These are phyloP conservation scores for Umimayanthus chanpuru DNA, from an alignment of 92 coral and sea anemone species.

Conservation along the genomic window DNA sequence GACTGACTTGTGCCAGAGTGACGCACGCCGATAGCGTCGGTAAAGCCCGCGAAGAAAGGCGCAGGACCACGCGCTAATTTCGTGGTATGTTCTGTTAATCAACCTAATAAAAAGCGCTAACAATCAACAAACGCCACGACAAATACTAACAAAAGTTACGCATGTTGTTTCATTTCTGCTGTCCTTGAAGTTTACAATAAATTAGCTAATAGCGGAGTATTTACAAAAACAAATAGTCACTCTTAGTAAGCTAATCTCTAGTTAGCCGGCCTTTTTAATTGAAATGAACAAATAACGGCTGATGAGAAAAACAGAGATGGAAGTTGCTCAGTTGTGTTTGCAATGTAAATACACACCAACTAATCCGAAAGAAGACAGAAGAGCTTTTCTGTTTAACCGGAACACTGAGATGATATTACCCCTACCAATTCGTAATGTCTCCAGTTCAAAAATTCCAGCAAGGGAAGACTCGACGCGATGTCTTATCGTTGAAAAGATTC, in stretches of 20 bases:
- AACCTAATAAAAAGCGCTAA: constrained; percentile 9
- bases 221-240: constrained; percentile 3
- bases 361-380: not conserved
- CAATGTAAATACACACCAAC: not conserved
- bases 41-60: constrained; percentile 6
- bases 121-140: not conserved
- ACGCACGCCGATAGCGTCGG: constrained; percentile 7
- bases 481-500: not conserved
- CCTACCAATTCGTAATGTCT: not conserved
- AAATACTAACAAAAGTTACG: not conserved
- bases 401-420: not conserved
- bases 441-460: not conserved
- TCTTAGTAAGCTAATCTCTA: not conserved
- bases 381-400: too few species aligned
- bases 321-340: not conserved
- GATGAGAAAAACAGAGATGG: constrained; percentile 13
- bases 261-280: not conserved
- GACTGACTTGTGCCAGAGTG: constrained; percentile 10
- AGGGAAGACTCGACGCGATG: not conserved
- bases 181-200: not conserved
- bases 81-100: constrained; percentile 3
- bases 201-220: not conserved
- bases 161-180: constrained; percentile 15
- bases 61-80: not conserved
- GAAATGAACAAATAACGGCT: constrained; percentile 5